A percentile compares a stretch with the other conserved stretches of the same genome.
Evolutionary conservation across 2,888 invertebrate species (phyloP).

Genomic region (Neria commutata): DNA sequence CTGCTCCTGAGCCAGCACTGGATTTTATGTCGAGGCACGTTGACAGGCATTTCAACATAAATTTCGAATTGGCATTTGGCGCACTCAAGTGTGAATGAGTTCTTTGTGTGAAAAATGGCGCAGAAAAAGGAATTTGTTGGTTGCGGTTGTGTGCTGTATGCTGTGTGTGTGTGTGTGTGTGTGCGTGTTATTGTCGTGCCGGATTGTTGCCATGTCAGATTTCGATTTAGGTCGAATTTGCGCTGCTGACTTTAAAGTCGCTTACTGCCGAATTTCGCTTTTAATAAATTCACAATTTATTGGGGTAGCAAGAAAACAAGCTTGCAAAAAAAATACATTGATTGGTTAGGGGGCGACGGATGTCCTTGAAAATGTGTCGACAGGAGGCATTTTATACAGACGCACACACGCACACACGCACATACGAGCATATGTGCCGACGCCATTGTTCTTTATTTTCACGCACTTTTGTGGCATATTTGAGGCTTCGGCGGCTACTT

Average conservation of each 20-base stretch:
- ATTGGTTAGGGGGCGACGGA: no score
- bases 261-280: no score
- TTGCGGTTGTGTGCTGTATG: constrained; percentile 20
- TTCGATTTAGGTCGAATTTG: no score
- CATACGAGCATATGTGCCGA: no score
- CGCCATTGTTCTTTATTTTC: no score
- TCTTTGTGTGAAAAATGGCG: constrained; percentile 21
- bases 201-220: constrained; percentile 48
- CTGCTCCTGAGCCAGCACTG: not conserved
- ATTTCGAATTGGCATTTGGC: constrained; percentile 8
- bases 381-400: no score
- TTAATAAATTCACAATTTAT: constrained; percentile 37
- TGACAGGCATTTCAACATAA: constrained; percentile 7
- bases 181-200: constrained; percentile 13
- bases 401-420: no score
- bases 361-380: no score
- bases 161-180: constrained; percentile 27
- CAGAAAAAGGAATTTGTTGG: not conserved
- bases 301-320: constrained; percentile 15
- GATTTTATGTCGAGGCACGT: not conserved
- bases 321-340: no score
- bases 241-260: no score
- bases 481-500: no score
- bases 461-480: no score
- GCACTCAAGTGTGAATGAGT: constrained; percentile 22